Percentiles rank a stretch among this genome's conserved stretches.
phyloP scores from a whole-genome alignment of 2,113 vertebrate genomes.

The Poecile atricapillus region DNA sequence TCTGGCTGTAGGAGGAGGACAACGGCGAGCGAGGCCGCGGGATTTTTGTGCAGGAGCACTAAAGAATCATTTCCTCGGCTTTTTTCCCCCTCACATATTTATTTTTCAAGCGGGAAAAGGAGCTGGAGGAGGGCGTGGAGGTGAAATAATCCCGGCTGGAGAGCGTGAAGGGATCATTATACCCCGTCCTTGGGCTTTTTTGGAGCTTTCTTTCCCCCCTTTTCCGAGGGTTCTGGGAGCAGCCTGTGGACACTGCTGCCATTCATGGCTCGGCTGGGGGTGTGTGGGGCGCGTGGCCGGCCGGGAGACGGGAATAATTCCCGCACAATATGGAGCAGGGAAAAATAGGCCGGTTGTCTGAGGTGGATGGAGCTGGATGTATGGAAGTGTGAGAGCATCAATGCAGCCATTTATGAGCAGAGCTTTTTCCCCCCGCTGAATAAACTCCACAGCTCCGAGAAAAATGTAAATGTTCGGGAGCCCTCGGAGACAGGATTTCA shows the following conservation, averaged over 20 bases:
- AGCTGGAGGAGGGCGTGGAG: not conserved
- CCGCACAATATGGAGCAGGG: not conserved
- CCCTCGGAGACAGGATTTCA: constrained; percentile 44
- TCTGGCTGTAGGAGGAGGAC: not conserved
- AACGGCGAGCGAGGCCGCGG: not conserved
- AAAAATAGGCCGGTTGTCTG: constrained; percentile 62
- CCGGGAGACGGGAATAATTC: constrained; percentile 16
- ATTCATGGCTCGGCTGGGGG: constrained; percentile 62
- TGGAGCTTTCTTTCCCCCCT: not conserved
- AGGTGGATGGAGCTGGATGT: not conserved
- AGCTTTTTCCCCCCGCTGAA: not conserved
- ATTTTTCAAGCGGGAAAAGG: not conserved
- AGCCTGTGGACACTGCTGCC: constrained; percentile 59
- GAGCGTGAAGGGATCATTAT: constrained; percentile 34
- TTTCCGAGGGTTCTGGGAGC: constrained; percentile 4
- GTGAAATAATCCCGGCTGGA: not conserved
- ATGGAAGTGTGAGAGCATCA: constrained; percentile 26
- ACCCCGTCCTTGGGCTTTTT: not conserved
- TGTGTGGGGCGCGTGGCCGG: not conserved
- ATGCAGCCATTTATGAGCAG: constrained; percentile 29
- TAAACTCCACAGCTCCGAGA: not conserved
- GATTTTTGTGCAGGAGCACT: not conserved
- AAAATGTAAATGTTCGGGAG: constrained; percentile 21
- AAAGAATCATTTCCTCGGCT: constrained; percentile 1
- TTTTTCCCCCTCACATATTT: not conserved